Conservation (phyloP, 2,113 vertebrate genomes). For the Xiphophorus couchianus region DNA sequence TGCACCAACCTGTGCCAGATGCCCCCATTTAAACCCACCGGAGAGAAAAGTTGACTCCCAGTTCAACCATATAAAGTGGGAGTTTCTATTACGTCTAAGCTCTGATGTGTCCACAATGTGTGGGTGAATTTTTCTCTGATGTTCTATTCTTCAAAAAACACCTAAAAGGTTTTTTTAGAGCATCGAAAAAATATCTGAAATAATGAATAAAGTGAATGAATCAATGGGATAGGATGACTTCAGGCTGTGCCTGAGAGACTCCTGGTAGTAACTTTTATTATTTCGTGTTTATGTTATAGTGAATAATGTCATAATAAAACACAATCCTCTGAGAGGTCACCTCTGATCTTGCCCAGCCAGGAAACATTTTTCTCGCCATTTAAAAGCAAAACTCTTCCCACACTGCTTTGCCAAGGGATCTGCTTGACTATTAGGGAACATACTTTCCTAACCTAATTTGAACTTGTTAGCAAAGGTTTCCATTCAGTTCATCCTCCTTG, state of each 20-base stretch:
- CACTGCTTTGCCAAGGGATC: background rate
- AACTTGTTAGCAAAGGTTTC: background rate
- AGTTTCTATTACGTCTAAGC: background rate
- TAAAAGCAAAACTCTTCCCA: background rate
- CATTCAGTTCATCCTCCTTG: background rate
- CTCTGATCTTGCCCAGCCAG: background rate
- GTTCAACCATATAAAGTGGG: too few species aligned
- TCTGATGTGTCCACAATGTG: background rate
- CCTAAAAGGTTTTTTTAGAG: background rate
- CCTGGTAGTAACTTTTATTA: background rate
- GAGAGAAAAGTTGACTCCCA: too few species aligned
- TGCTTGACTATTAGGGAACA: background rate
- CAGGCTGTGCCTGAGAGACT: background rate
- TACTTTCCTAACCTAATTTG: background rate
- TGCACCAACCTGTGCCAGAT: too few species aligned
- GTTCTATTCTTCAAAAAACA: background rate
- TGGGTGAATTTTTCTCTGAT: slow-evolving; percentile 13
- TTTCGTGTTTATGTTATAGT: background rate
- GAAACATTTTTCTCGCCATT: background rate
- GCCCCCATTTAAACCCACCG: too few species aligned
- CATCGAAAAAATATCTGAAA: background rate
- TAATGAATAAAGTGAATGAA: background rate
- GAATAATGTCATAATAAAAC: background rate
- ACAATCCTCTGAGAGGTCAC: background rate
- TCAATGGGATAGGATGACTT: background rate